These are phyloP conservation scores for Diadophis punctatus DNA, from an alignment of 2,113 vertebrate species.

Conservation along the genomic window DNA sequence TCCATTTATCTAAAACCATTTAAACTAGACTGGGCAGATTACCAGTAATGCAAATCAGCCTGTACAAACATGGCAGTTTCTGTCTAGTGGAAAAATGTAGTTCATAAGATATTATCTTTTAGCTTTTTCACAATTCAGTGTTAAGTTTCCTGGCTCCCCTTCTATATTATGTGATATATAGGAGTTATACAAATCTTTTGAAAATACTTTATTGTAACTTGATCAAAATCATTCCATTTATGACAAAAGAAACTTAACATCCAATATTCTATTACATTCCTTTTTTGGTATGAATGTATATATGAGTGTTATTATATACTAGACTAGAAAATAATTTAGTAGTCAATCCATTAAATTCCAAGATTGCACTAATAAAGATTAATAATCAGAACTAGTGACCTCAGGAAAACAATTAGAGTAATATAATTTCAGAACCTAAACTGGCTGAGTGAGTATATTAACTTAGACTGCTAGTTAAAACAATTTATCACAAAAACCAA, in stretches of 20 bases:
- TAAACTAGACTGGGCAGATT: slow-evolving; percentile 23
- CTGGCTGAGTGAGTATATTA: background rate
- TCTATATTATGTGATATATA: background rate
- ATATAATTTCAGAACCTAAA: background rate
- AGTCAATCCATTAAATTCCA: background rate
- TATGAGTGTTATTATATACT: background rate
- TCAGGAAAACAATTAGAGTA: background rate
- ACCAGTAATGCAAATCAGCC: slow-evolving; percentile 41
- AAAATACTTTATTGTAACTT: background rate
- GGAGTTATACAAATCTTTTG: background rate
- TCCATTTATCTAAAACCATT: background rate
- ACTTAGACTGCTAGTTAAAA: background rate
- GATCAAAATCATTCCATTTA: background rate
- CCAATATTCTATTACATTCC: background rate
- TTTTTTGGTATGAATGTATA: background rate
- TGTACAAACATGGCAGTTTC: slow-evolving; percentile 53
- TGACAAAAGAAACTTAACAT: background rate
- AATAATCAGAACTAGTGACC: background rate
- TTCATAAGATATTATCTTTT: slow-evolving; percentile 44
- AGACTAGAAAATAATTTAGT: background rate
- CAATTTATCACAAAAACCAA: background rate
- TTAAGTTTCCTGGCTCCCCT: background rate
- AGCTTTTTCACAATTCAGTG: slow-evolving; percentile 18
- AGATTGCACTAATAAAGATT: background rate
- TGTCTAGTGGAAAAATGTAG: slow-evolving; percentile 56